phyloP scores from a whole-genome alignment of 53 echinoderm and acorn worm genomes.

The Mesocentrotus franciscanus region DNA sequence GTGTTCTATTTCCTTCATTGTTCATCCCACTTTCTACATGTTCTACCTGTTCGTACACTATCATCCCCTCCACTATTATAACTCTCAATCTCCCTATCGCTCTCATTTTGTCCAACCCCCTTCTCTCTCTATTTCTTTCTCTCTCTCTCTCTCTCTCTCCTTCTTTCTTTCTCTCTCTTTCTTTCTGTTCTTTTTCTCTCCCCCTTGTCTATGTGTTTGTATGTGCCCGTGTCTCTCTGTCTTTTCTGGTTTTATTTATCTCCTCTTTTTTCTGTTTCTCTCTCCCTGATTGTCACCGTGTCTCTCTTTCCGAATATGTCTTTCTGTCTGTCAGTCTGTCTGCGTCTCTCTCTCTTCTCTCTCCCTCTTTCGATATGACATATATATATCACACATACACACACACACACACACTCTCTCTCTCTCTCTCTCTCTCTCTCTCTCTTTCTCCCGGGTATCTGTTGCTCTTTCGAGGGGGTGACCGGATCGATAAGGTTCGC shows the following conservation, averaged over 20 bases:
- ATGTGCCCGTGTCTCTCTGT: too few species aligned
- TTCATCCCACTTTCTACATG: neutral
- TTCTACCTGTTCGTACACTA: neutral
- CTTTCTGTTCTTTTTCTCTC: neutral
- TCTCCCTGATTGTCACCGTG: neutral
- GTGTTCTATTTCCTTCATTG: neutral
- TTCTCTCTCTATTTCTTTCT: neutral
- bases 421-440: neutral
- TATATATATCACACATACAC: too few species aligned
- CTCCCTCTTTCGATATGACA: too few species aligned
- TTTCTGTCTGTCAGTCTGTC: neutral
- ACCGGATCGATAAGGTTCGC: conserved; percentile 41
- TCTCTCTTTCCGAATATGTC: neutral
- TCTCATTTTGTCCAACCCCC: neutral
- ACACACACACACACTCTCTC: neutral
- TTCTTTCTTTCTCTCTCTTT: neutral
- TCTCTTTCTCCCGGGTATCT: conserved; percentile 18
- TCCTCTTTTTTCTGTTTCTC: too few species aligned
- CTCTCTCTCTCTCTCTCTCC: neutral
- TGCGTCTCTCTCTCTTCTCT: neutral
- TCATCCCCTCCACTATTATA: neutral
- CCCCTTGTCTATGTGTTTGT: too few species aligned
- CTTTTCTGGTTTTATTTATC: too few species aligned
- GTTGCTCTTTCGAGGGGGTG: conserved; percentile 2
- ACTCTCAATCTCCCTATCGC: neutral